Evolutionary conservation across 2,888 invertebrate species (phyloP), one percentile per base, ranked within the genome.

Genomic region (Mayetiola destructor): DNA sequence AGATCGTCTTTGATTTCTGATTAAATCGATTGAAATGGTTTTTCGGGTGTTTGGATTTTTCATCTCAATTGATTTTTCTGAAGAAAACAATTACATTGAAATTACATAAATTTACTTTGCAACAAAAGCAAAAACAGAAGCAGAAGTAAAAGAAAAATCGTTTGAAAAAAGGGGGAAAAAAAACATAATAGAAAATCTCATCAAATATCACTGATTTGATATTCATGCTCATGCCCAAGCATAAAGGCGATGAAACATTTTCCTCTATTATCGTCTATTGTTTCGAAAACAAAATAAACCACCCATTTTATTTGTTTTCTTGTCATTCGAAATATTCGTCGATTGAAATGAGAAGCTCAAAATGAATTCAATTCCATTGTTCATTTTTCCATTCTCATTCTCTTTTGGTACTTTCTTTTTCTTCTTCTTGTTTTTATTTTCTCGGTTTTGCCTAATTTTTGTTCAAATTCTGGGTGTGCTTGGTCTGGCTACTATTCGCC

Each of bases 271-370:
- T 9, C 27, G 5, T 42, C 48, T 48, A 8, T 48, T 48, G 48
- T 48, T 48, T 16, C n/a, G 48, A 14, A 5, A 12, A 48, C 48
- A 48, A 23, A 48, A 48, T 12, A 48, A 48, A 48, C 48, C 48
- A 48, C 48, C 48, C 48, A 48, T 48, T 27, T 48, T 48, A 48
- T 48, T 48, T 48, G 48, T 48, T 48, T 48, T 48, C 48, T n/a
- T 48, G 48, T 48, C 48, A 48, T 48, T 48, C 16, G 48, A 48
- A 27, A 27, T 48, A n/a, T 48, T 16, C n/a, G n/a, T 42, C 42
- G 42, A 39, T 8, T 18, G 8, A 14, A 40, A 6, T 23, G 21
- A 48, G 27, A 48, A 23, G 23, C 9, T 23, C 21, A 2, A 42
- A 23, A 10, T 8, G 5, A 23, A 27, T 3, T 48, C 14, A 2